Base-by-base conservation (phyloP, 2,113 vertebrate genomes). In the Chitala chitala region DNA sequence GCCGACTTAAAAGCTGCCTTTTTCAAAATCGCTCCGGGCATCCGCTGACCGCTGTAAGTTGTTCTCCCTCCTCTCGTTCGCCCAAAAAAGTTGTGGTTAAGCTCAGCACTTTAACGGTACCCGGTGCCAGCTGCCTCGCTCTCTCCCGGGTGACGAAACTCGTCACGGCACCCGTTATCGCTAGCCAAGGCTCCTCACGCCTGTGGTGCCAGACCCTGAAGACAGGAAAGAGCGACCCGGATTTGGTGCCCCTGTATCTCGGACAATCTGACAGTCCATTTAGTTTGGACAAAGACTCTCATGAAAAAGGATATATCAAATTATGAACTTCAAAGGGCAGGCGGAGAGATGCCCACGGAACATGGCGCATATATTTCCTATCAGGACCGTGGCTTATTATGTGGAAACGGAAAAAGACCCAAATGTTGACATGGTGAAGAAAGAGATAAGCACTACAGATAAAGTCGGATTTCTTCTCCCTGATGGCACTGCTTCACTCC, bases 241-340 rank as follows among this genome's bases (percentile, higher is more conserved):
- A n/a, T 71, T n/a, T 38, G 22, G 29, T n/a, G 26, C 22, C 29
- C 20, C 31, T 24, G 22, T 74, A 55, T 66, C 73, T 15, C 15
- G 63, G 50, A 33, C 44, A 74, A 74, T 55, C 73, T 68, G 73
- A 56, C 48, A 68, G 61, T 29, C 22, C 26, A 26, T 55, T 65
- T 65, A 26, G 64, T 48, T 56, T 42, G 22, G 24, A 54, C 31
- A 68, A 10, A 66, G 73, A 36, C 31, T 54, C 61, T 66, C 48
- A 54, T 50, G 22, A 50, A 64, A 65, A 29, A 36, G 46, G 46
- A 73, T 53, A 38, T 40, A 53, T 74, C 48, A 74, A 54, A 74
- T 55, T 42, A 53, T 17, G 48, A 22, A 74, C 64, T 31, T 58
- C 50, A 56, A 68, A 56, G 51, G 53, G 48, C 36, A 20, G 51